These are phyloP conservation scores for Epinephelus coioides DNA, from an alignment of 2,797 vertebrate genomes.

Conservation along the genomic window DNA sequence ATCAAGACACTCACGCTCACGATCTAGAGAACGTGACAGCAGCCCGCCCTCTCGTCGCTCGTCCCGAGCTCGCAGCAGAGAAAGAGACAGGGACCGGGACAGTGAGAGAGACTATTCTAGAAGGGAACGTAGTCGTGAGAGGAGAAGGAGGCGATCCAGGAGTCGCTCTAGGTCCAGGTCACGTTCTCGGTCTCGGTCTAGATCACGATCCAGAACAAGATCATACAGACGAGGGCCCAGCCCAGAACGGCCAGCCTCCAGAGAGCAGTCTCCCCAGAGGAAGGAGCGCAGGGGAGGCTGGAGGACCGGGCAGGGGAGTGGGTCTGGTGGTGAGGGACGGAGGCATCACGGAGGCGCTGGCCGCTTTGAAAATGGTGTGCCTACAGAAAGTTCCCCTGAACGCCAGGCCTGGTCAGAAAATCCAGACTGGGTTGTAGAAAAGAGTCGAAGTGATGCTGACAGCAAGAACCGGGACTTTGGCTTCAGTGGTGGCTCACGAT, in stretches of 20 bases:
- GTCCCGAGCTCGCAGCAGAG: constrained; percentile 88
- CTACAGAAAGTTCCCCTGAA: constrained; percentile 84
- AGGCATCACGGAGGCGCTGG: constrained; percentile 86
- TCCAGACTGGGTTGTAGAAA: constrained; percentile 94
- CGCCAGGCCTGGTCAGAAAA: constrained; percentile 87
- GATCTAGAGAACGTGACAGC: constrained; percentile 76
- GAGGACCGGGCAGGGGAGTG: constrained; percentile 85
- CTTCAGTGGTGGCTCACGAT: constrained; percentile 56
- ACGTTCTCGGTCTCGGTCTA: constrained; percentile 62
- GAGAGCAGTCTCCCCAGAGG: constrained; percentile 89
- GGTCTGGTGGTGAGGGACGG: constrained; percentile 83
- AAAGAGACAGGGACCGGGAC: constrained; percentile 78
- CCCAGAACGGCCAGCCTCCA: constrained; percentile 78
- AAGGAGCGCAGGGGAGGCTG: constrained; percentile 90
- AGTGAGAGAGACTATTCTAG: constrained; percentile 83
- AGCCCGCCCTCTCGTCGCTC: constrained; percentile 81
- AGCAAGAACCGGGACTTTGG: constrained; percentile 56
- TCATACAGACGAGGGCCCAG: constrained; percentile 73
- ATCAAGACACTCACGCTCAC: constrained; percentile 86
- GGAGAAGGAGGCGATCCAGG: constrained; percentile 88
- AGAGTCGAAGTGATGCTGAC: constrained; percentile 84
- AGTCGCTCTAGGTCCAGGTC: constrained; percentile 90
- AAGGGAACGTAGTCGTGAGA: constrained; percentile 83
- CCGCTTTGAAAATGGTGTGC: constrained; percentile 79
- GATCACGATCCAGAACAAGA: constrained; percentile 88